Evolutionary conservation across 2,888 invertebrate genomes (phyloP).

Genomic region (Autographa pulchrina): DNA sequence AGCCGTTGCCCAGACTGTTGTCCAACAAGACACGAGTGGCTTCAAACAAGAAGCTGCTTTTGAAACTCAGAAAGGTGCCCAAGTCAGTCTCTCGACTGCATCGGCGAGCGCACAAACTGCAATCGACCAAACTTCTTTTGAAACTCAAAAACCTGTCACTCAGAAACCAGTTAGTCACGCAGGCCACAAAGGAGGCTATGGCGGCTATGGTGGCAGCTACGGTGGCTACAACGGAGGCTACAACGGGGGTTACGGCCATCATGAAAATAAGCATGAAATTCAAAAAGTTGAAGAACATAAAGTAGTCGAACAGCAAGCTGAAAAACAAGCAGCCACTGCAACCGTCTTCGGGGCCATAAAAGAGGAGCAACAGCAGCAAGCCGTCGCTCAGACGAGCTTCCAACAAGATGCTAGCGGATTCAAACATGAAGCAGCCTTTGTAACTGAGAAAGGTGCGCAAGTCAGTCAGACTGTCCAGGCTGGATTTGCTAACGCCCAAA

Average conservation of each 20-base stretch:
- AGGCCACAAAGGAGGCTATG: neutral
- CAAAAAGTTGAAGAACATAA: constrained; percentile 12
- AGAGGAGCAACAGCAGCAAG: neutral
- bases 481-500: constrained; percentile 1
- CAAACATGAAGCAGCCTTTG: neutral
- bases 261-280: neutral
- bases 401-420: constrained; percentile 1
- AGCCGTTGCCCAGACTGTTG: too few relatives aligned
- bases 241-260: neutral
- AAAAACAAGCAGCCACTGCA: neutral
- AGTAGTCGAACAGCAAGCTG: neutral
- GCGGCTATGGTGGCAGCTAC: neutral
- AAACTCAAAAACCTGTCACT: too few relatives aligned
- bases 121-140: too few relatives aligned
- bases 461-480: neutral
- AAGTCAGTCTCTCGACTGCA: neutral
- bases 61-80: too few relatives aligned
- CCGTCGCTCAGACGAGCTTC: neutral
- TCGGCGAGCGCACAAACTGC: too few relatives aligned
- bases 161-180: too few relatives aligned
- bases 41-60: too few relatives aligned
- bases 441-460: neutral
- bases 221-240: neutral
- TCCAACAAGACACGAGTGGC: too few relatives aligned
- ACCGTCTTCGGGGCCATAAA: constrained; percentile 19